These are phyloP conservation scores for Phenganax stokvisi DNA, from an alignment of 92 coral and sea anemone genomes.

Conservation along the genomic window DNA sequence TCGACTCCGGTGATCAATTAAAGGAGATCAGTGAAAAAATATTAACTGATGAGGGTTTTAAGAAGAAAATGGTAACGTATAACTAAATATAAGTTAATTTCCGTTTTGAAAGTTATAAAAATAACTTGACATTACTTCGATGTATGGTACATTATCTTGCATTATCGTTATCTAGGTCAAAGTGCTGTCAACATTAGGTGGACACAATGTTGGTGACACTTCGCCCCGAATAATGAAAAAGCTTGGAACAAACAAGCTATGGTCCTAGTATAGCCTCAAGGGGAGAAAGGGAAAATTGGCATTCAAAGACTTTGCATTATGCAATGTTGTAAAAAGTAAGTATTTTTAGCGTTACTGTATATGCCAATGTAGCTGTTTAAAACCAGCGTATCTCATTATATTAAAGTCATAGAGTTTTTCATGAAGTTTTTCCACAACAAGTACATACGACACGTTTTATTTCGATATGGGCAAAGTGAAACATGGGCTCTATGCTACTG, in stretches of 20 bases:
- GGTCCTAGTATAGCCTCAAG: slow-evolving; percentile 1
- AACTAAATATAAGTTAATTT: background rate
- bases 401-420: too few relatives aligned
- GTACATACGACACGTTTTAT: too few relatives aligned
- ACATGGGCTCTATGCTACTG: too few relatives aligned
- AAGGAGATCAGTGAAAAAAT: background rate
- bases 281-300: slow-evolving; percentile 9
- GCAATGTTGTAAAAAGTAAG: background rate
- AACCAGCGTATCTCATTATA: too few relatives aligned
- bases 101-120: background rate
- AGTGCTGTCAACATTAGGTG: slow-evolving; percentile 4
- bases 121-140: background rate
- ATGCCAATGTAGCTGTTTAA: background rate
- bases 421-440: too few relatives aligned
- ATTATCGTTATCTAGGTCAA: background rate
- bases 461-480: too few relatives aligned
- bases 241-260: slow-evolving; percentile 3
- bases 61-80: background rate
- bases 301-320: background rate
- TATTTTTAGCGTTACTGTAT: background rate
- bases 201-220: slow-evolving; percentile 15
- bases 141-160: background rate
- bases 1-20: background rate
- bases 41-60: background rate
- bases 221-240: background rate